Base-by-base conservation (phyloP, 2,797 vertebrate genomes). In the Gobio occitaniae region DNA sequence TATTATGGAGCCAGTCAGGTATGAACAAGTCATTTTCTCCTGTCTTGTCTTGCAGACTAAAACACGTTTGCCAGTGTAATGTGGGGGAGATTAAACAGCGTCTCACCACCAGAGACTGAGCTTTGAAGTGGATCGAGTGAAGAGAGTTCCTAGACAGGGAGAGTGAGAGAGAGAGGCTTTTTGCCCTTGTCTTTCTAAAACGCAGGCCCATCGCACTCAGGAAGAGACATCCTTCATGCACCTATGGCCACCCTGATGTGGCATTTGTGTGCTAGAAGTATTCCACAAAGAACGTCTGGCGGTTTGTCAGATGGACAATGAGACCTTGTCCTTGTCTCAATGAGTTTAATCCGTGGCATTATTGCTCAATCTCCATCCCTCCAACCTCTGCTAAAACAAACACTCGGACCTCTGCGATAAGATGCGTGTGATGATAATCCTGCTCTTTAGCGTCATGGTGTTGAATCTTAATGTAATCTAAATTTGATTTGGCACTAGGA, bases 1-100 rank as follows among this genome's bases (percentile, higher is more conserved):
- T 97, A 96, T 98, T 98, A 96, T 95, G 89, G 82, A 95, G 93
- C 94, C 96, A 96, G 96, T 96, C 97, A 97, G 96, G 97, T 96
- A 96, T 94, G 95, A 95, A 97, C 97, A 97, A 97, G 96, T 96
- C 96, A 97, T 97, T 98, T 97, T 96, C 94, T 90, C 91, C 85
- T 41, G 80, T 94, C 94, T 95, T 95, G 95, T 96, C 94, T 96
- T 95, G 90, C 87, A 93, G 94, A 92, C 90, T 91, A 94, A 91
- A 68, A 86, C 92, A 94, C 93, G 93, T 92, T 93, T 91, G 92
- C 89, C 90, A 91, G 93, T 93, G 90, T 93, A 92, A 87, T 90
- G 87, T 91, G 93, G 89, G 90, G 63, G 82, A 93, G 93, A 94
- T 96, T 94, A 92, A 93, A 90, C 85, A 86, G 84, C 61, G 86